Conservation (phyloP, 2,113 vertebrate species). For the Herpetotheres cachinnans region DNA sequence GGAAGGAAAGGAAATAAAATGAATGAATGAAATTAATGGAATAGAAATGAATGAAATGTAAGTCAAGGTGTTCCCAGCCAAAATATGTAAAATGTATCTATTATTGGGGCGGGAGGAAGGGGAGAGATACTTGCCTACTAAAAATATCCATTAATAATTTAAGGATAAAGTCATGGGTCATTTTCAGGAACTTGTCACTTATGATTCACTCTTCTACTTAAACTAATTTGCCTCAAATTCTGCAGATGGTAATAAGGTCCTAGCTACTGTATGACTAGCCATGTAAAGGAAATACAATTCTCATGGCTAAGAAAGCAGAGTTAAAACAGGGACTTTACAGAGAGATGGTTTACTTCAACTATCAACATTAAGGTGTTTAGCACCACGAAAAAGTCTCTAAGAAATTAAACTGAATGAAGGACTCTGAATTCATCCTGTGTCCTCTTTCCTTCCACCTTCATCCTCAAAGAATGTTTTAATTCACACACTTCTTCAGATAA, state of each 20-base stretch:
- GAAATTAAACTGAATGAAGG: neutral
- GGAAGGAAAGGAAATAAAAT: neutral
- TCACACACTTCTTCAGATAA: neutral
- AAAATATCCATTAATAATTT: neutral
- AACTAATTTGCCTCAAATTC: neutral
- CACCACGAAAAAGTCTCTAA: neutral
- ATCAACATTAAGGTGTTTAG: neutral
- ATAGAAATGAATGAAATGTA: neutral
- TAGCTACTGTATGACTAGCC: neutral
- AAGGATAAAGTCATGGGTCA: neutral
- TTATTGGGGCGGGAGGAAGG: rapidly evolving
- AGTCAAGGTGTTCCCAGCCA: neutral
- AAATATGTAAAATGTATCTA: neutral
- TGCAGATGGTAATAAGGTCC: neutral
- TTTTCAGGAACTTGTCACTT: neutral
- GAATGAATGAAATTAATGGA: neutral
- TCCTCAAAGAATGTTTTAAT: neutral
- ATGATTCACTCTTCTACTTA: neutral
- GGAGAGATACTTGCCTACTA: neutral
- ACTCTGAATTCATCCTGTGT: neutral
- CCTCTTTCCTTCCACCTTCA: neutral
- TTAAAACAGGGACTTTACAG: neutral
- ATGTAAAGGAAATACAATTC: neutral
- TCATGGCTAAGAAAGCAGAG: neutral
- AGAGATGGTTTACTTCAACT: neutral